Percentiles rank a stretch among this genome's conserved stretches.
Evolutionary conservation across 2,888 invertebrate species (phyloP).

Genomic region (Apantesis nais): DNA sequence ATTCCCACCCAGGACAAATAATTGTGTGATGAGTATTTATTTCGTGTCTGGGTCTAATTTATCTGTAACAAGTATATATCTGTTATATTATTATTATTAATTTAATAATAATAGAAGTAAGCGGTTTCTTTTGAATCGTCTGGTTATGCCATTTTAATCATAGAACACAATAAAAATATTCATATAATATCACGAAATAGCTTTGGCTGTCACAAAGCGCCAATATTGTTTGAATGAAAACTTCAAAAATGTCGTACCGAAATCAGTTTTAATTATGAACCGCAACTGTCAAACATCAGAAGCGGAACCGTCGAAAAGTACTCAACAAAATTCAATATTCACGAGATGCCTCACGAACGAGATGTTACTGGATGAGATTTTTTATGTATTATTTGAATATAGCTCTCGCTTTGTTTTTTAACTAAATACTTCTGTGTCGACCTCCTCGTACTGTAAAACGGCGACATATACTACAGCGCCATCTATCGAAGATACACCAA

Average conservation of each 20-base stretch:
- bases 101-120: too few relatives aligned
- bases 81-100: too few relatives aligned
- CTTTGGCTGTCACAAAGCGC: conserved; percentile 1
- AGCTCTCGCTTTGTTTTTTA: neutral
- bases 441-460: too few relatives aligned
- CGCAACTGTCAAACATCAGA: conserved; percentile 55
- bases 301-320: conserved; percentile 44
- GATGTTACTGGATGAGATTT: conserved; percentile 32
- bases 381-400: conserved; percentile 1
- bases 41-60: too few relatives aligned
- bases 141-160: neutral
- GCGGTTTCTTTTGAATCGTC: too few relatives aligned
- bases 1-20: too few relatives aligned
- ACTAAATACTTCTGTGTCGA: too few relatives aligned
- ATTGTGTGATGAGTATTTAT: too few relatives aligned
- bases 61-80: too few relatives aligned
- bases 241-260: conserved; percentile 43
- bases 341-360: conserved; percentile 21
- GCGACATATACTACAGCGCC: too few relatives aligned
- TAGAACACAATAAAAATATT: neutral
- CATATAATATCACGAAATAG: neutral
- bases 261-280: conserved; percentile 61
- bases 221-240: conserved; percentile 22
- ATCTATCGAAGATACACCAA: too few relatives aligned
- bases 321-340: conserved; percentile 61